phyloP scores from a whole-genome alignment of 2,888 invertebrate genomes.

The Ametastegia equiseti region DNA sequence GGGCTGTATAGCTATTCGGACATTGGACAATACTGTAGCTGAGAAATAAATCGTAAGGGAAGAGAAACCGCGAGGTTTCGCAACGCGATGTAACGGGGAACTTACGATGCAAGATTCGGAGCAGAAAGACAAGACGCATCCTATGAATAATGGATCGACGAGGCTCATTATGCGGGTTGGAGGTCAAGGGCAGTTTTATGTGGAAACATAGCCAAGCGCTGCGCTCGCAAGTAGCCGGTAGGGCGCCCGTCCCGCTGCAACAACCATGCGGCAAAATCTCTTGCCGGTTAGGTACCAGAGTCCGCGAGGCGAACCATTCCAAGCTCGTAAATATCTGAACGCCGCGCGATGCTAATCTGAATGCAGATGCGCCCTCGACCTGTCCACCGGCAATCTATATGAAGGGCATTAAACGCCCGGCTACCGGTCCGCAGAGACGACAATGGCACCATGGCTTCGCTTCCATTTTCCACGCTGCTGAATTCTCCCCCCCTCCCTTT shows the following conservation, averaged over 20 bases:
- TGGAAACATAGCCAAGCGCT: conserved; percentile 62
- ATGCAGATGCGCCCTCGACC: conserved; percentile 68
- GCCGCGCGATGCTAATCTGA: conserved; percentile 69
- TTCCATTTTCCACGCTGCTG: conserved; percentile 44
- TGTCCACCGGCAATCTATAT: conserved; percentile 62
- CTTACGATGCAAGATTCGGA: conserved; percentile 67
- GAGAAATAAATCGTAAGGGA: conserved; percentile 27
- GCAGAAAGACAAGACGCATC: conserved; percentile 68
- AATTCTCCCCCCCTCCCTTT: not conserved
- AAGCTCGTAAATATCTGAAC: conserved; percentile 65
- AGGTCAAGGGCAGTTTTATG: conserved; percentile 71
- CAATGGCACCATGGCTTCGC: conserved; percentile 30
- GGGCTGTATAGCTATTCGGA: conserved; percentile 28
- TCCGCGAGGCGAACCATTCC: conserved; percentile 28
- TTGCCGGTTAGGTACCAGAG: conserved; percentile 32
- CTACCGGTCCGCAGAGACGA: conserved; percentile 41
- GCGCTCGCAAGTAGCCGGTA: conserved; percentile 55
- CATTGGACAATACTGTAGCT: conserved; percentile 6
- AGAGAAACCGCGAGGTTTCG: not conserved
- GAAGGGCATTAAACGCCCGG: conserved; percentile 60
- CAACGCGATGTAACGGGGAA: conserved; percentile 63
- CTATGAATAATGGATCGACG: conserved; percentile 71
- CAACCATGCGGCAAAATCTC: conserved; percentile 40
- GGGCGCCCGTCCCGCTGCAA: conserved; percentile 51
- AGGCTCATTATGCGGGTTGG: conserved; percentile 71